A percentile compares a stretch with the other conserved stretches of the same genome.
Evolutionary conservation across 1,140 invertebrate genomes (phyloP).

Genomic region (Drosophila truncata): DNA sequence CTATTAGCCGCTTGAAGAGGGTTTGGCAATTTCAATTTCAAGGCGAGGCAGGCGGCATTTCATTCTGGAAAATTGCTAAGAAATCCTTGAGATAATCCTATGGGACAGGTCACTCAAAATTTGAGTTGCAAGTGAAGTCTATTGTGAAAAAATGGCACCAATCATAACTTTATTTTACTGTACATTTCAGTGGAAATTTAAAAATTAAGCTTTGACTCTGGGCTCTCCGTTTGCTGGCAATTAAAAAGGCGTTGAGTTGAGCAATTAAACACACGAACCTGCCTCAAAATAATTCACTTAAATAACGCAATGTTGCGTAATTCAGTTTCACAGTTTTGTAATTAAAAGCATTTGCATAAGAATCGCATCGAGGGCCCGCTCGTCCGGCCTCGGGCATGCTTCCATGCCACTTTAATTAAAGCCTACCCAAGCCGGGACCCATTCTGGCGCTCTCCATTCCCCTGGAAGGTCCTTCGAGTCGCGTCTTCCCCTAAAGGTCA

Average conservation of each 20-base stretch:
- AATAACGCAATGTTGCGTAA: slow-evolving; percentile 83
- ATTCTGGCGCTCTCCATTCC: neutral
- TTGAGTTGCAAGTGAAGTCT: slow-evolving; percentile 51
- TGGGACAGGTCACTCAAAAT: slow-evolving; percentile 5
- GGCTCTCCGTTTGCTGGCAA: slow-evolving; percentile 45
- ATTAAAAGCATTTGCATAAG: slow-evolving; percentile 83
- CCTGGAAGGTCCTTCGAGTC: neutral
- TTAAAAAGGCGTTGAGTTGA: slow-evolving; percentile 79
- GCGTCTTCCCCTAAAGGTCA: slow-evolving; percentile 63
- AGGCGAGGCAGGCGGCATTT: slow-evolving; percentile 11
- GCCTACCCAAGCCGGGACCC: slow-evolving; percentile 15
- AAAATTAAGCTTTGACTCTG: slow-evolving; percentile 20
- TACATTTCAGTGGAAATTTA: slow-evolving; percentile 39
- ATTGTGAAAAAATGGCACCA: too few species aligned
- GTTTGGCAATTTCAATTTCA: slow-evolving; percentile 37
- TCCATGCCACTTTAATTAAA: slow-evolving; percentile 76
- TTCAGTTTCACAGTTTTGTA: slow-evolving; percentile 82
- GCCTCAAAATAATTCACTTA: slow-evolving; percentile 64
- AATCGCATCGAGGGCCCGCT: too few species aligned
- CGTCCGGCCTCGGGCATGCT: slow-evolving; percentile 71
- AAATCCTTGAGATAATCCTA: slow-evolving; percentile 21
- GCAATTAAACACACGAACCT: slow-evolving; percentile 80
- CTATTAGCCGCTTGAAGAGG: slow-evolving; percentile 55
- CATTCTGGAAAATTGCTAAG: neutral
- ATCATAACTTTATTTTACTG: slow-evolving; percentile 55